Base-by-base conservation (phyloP, 1,140 invertebrate species). In the Galendromus occidentalis region DNA sequence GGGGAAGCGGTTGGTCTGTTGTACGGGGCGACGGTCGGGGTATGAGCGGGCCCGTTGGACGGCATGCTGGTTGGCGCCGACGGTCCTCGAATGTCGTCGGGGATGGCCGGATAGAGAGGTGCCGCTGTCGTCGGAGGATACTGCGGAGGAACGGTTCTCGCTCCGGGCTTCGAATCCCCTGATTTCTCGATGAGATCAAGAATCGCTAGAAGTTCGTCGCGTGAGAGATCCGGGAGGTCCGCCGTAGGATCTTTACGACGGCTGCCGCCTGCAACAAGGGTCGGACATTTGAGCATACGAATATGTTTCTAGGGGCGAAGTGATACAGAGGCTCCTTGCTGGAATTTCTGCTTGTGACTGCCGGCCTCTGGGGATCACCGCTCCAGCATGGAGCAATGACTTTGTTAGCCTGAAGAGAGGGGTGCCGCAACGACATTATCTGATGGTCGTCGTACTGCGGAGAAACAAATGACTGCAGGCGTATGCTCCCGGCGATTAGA, bases 171-270 rank as follows among this genome's bases (percentile, higher is more conserved):
- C 17, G 51, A 25, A 22, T 59, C 51, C 5, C 51, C 51, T 14
- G 51, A 59, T 22, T 59, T 59, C 33, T 59, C 51, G 22, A 59
- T 59, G 14, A 59, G 51, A 22, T 59, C 51, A 4, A 59, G 51
- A 33, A 59, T 59, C 2, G 51, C 51, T 14, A 59, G 22, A 25
- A 59, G 51, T 22, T 59, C 51, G 25, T 59, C 51, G 14, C 51
- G 12, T 22, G 51, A 59, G 14, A 59, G 22, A 33, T 59, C 51
- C 17, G 51, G 51, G 2, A 59, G 33, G 25, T 59, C 51, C 14
- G 51, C 51, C 25, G 51, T 59, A 29, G 51, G 51, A 59, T 59
- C 51, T 33, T 59, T 59, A 2, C 51, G 51, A 33, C 51, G 51
- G 33, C 51, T 25, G 2, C 51, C 51, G 6, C 51, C 51, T 59